A percentile compares a stretch with the other conserved stretches of the same genome.
Conservation (phyloP, 2,888 invertebrate genomes). For the Sarcophaga caerulescens region DNA sequence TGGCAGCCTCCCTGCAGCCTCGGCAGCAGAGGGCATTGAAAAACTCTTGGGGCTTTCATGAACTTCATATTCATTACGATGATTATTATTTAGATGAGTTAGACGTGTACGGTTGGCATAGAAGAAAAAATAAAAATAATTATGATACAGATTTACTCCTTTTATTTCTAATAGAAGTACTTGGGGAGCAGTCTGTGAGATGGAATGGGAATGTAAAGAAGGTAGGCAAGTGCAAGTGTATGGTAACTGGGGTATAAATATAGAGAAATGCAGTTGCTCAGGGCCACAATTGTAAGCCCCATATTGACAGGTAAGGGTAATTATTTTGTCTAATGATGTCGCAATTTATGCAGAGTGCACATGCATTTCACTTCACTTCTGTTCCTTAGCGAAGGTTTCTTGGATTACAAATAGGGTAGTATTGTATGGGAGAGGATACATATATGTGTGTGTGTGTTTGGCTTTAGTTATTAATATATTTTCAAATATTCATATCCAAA, state of each 20-base stretch:
- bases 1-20: not conserved
- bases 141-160: not conserved
- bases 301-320: slow-evolving; percentile 64
- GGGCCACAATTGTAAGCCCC: slow-evolving; percentile 53
- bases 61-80: slow-evolving; percentile 50
- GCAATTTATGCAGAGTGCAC: slow-evolving; percentile 59
- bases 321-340: slow-evolving; percentile 67
- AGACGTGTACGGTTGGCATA: slow-evolving; percentile 38
- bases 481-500: too few species aligned
- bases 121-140: slow-evolving; percentile 4
- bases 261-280: slow-evolving; percentile 37
- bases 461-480: not conserved
- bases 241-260: slow-evolving; percentile 3
- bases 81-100: slow-evolving; percentile 59
- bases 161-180: slow-evolving; percentile 1
- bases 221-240: too few species aligned
- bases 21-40: slow-evolving; percentile 16
- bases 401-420: not conserved
- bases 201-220: slow-evolving; percentile 19
- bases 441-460: not conserved
- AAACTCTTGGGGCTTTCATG: slow-evolving; percentile 53
- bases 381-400: slow-evolving; percentile 40
- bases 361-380: slow-evolving; percentile 37
- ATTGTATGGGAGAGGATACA: not conserved
- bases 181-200: not conserved